These are phyloP conservation scores for Scaptomyza graminum DNA, from an alignment of 1,140 invertebrate genomes.

Conservation along the genomic window DNA sequence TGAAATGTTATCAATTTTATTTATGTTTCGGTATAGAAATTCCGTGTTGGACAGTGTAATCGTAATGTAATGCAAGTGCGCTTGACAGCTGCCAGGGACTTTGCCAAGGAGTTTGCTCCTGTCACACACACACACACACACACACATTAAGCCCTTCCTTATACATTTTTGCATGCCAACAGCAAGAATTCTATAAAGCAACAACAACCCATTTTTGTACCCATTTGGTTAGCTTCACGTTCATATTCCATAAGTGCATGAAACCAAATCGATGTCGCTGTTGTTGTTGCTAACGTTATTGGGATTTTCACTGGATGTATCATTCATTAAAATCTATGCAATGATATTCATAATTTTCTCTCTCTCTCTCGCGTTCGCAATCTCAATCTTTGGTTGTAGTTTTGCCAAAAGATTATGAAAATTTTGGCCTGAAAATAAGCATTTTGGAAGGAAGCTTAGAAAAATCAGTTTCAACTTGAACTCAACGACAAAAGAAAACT, in stretches of 20 bases:
- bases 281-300: not conserved
- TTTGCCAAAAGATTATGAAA: constrained; percentile 82
- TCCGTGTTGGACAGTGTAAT: constrained; percentile 55
- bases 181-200: not conserved
- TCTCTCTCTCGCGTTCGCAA: not conserved
- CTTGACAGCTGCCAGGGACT: constrained; percentile 66
- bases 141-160: not conserved
- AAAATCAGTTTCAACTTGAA: constrained; percentile 56
- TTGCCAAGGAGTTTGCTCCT: constrained; percentile 54
- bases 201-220: constrained; percentile 8
- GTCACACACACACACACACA: constrained; percentile 50
- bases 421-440: constrained; percentile 75
- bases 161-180: constrained; percentile 5
- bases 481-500: constrained; percentile 25
- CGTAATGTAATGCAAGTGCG: constrained; percentile 64
- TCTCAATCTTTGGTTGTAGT: constrained; percentile 14
- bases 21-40: not conserved
- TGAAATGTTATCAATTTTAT: not conserved
- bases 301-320: constrained; percentile 22
- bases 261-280: constrained; percentile 30
- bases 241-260: constrained; percentile 29
- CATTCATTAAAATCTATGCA: constrained; percentile 66
- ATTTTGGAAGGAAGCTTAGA: constrained; percentile 30
- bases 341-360: constrained; percentile 79
- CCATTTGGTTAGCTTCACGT: constrained; percentile 31